Base-by-base conservation (phyloP, 2,888 invertebrate genomes). In the Cryptocephalus primarius region DNA sequence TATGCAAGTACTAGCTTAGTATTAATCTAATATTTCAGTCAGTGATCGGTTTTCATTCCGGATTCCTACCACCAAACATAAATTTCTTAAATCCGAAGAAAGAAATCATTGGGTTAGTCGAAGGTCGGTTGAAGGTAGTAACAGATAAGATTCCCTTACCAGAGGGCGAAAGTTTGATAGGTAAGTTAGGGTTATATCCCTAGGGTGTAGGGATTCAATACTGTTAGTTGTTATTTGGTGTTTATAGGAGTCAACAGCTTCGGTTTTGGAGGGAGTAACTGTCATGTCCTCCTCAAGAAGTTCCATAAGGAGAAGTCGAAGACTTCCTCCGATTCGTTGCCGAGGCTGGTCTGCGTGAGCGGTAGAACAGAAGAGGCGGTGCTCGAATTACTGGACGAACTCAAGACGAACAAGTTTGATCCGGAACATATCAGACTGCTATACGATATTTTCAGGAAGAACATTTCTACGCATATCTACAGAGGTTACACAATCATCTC, bases 261-360 rank as follows among this genome's bases (percentile, higher is more conserved):
- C 65, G 94, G 94, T 0, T 95, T 95, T 63, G 94, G 94, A 31
- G 95, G 95, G 1, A 85, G 85, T 4, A 92, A 91, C 61, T 84
- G 83, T 41, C 88, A 88, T 59, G 73, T 80, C 32, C 63, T 88
- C 39, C 64, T 88, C 8, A 77, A 78, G 62, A 77, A 81, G 41
- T 70, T 79, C 46, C 61, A 71, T 0, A 79, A 78, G 51, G 75
- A 61, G 32, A 85, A 83, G 71, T 67, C 76, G 1, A 83, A 83
- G 63, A 70, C 74, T 1, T 56, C 57, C 0, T 80, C 78, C 10
- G 86, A 87, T 56, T 74, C 80, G 55, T 62, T 85, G 0, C 86
- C 87, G 0, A 78, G 89, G 44, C 68, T 94, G 41, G 78, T 88
- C 8, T 78, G 79, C 41, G 79, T 77, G 49, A 85, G 88, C 39